Conservation (phyloP, 2,888 invertebrate species). For the Augochlorella aurata region DNA sequence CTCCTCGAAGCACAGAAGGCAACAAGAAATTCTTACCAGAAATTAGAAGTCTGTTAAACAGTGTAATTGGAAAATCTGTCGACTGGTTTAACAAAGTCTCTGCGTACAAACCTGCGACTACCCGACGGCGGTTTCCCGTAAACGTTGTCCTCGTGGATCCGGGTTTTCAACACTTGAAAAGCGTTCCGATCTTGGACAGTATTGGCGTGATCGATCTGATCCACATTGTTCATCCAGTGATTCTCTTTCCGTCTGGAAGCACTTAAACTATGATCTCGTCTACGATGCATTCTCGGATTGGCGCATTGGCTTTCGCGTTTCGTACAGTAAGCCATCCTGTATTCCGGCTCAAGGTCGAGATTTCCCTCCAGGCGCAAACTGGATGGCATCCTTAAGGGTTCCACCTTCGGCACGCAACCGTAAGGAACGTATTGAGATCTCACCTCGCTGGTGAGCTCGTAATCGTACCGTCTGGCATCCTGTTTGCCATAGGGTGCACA, state of each 20-base stretch:
- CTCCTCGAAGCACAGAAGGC: background rate
- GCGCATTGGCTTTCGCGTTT: constrained; percentile 51
- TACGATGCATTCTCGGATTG: constrained; percentile 67
- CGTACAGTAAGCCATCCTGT: constrained; percentile 80
- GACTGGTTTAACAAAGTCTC: background rate
- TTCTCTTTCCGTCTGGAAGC: constrained; percentile 72
- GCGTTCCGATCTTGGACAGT: constrained; percentile 75
- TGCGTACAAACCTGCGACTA: constrained; percentile 71
- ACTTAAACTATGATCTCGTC: constrained; percentile 73
- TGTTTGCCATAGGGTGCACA: constrained; percentile 41
- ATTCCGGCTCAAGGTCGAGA: constrained; percentile 81
- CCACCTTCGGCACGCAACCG: constrained; percentile 74
- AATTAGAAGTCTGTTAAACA: background rate
- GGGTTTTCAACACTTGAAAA: constrained; percentile 76
- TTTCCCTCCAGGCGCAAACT: constrained; percentile 81
- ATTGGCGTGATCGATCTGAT: constrained; percentile 72
- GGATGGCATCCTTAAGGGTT: constrained; percentile 75
- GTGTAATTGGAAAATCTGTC: background rate
- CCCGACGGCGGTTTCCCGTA: constrained; percentile 75
- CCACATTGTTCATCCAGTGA: constrained; percentile 75
- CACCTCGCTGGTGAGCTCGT: constrained; percentile 71
- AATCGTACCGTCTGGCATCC: constrained; percentile 43
- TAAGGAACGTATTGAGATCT: constrained; percentile 75
- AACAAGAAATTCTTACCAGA: background rate
- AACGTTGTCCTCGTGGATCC: constrained; percentile 75